Evolutionary conservation across 2,797 vertebrate species (phyloP).

Genomic region (Myotis vivesi): DNA sequence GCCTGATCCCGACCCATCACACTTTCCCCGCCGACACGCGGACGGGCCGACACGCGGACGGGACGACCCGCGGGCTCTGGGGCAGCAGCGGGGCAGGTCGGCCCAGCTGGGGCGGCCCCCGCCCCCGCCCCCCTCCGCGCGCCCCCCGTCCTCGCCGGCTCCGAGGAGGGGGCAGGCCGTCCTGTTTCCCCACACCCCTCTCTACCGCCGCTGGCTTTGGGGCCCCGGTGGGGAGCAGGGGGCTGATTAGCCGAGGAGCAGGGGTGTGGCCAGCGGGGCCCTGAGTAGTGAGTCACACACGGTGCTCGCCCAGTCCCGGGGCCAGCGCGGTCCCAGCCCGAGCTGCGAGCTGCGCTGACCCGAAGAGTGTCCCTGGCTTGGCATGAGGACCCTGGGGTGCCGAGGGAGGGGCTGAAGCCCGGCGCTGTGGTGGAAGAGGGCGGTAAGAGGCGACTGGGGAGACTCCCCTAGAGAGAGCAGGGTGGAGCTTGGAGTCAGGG

Average conservation of each 20-base stretch:
- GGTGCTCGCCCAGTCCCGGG: slow-evolving; percentile 73
- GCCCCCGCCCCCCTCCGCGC: neutral
- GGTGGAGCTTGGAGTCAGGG: slow-evolving; percentile 49
- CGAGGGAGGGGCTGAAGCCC: slow-evolving; percentile 67
- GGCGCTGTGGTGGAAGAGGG: slow-evolving; percentile 64
- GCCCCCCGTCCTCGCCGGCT: slow-evolving; percentile 30
- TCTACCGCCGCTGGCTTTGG: slow-evolving; percentile 68
- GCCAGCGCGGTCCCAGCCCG: slow-evolving; percentile 51
- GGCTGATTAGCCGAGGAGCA: slow-evolving; percentile 76
- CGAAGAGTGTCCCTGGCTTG: slow-evolving; percentile 54
- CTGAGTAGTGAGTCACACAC: slow-evolving; percentile 76
- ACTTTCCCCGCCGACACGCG: neutral
- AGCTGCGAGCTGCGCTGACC: slow-evolving; percentile 35
- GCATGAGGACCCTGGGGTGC: slow-evolving; percentile 71
- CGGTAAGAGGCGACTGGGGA: slow-evolving; percentile 60
- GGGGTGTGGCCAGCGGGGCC: slow-evolving; percentile 79
- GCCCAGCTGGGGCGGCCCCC: neutral
- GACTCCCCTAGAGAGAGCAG: neutral
- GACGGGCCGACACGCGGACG: neutral
- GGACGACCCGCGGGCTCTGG: neutral
- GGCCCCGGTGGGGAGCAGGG: slow-evolving; percentile 77
- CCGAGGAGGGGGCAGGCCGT: slow-evolving; percentile 65
- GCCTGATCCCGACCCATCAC: neutral
- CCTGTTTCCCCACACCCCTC: slow-evolving; percentile 63
- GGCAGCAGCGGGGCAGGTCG: neutral